Evolutionary conservation across 2,888 invertebrate species (phyloP).

Genomic region (Branchipolynoe longqiensis): DNA sequence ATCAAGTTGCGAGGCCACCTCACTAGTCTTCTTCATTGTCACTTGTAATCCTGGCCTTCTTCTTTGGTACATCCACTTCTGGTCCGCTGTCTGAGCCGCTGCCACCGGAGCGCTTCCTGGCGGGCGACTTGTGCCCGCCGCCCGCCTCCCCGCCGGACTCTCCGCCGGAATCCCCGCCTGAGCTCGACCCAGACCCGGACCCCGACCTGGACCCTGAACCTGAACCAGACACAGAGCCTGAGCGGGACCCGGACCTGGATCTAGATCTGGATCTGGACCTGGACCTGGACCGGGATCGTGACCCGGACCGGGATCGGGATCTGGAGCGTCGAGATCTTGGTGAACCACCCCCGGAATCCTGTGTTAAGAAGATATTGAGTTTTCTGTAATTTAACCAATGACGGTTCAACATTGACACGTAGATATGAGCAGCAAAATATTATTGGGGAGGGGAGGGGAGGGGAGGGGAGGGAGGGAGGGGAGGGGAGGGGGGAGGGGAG

Average conservation of each 20-base stretch:
- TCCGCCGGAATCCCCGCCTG: slow-evolving; percentile 5
- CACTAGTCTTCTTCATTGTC: slow-evolving; percentile 73
- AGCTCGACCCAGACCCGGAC: slow-evolving; percentile 1
- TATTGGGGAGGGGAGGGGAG: not conserved
- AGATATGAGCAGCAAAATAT: not conserved
- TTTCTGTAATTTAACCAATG: too few relatives aligned
- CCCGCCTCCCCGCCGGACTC: not conserved
- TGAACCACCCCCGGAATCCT: slow-evolving; percentile 33
- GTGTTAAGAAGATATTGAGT: not conserved
- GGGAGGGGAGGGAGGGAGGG: too few relatives aligned
- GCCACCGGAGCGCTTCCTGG: not conserved
- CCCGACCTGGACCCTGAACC: slow-evolving; percentile 15
- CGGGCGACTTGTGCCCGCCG: not conserved
- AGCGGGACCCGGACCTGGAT: too few relatives aligned
- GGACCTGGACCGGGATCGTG: too few relatives aligned
- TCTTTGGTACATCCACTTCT: slow-evolving; percentile 72
- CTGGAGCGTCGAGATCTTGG: not conserved
- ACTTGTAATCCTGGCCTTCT: slow-evolving; percentile 73
- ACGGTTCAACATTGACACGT: not conserved
- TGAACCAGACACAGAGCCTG: not conserved
- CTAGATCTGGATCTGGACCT: too few relatives aligned
- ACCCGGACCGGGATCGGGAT: too few relatives aligned
- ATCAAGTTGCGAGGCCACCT: too few relatives aligned
- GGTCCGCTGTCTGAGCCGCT: slow-evolving; percentile 65
- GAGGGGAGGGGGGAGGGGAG: too few relatives aligned